phyloP scores from a whole-genome alignment of 2,113 vertebrate genomes.

The Thamnophis sirtalis region DNA sequence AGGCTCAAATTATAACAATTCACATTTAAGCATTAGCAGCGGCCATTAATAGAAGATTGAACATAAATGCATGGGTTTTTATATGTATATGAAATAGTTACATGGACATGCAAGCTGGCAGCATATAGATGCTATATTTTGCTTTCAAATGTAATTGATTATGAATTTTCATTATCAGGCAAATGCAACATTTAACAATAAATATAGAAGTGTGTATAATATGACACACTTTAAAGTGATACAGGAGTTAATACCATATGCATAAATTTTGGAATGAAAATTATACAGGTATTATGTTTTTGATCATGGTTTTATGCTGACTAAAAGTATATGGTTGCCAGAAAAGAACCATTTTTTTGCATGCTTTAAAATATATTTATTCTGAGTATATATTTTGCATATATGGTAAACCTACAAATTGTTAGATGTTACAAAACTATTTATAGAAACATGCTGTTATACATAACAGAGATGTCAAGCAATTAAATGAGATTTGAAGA shows the following conservation, averaged over 20 bases:
- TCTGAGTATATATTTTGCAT: not conserved
- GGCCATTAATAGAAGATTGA: constrained; percentile 58
- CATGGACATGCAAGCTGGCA: constrained; percentile 10
- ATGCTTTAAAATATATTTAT: not conserved
- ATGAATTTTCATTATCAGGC: constrained; percentile 32
- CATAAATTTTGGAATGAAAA: not conserved
- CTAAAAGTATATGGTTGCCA: not conserved
- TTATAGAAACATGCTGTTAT: not conserved
- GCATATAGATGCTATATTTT: constrained; percentile 38
- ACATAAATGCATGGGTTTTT: constrained; percentile 5
- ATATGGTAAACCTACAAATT: constrained; percentile 20
- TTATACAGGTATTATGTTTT: not conserved
- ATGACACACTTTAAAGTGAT: not conserved
- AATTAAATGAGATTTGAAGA: not conserved
- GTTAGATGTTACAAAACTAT: not conserved
- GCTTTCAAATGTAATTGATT: constrained; percentile 31
- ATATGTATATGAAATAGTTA: not conserved
- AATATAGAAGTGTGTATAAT: not conserved
- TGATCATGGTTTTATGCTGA: not conserved
- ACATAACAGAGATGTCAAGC: not conserved
- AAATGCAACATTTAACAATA: constrained; percentile 32
- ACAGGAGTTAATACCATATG: constrained; percentile 2
- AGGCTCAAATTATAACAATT: constrained; percentile 41
- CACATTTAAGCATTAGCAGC: constrained; percentile 64
- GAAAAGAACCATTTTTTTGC: not conserved